phyloP scores from a whole-genome alignment of 2,888 invertebrate genomes.

The Minunthozetes semirufus region DNA sequence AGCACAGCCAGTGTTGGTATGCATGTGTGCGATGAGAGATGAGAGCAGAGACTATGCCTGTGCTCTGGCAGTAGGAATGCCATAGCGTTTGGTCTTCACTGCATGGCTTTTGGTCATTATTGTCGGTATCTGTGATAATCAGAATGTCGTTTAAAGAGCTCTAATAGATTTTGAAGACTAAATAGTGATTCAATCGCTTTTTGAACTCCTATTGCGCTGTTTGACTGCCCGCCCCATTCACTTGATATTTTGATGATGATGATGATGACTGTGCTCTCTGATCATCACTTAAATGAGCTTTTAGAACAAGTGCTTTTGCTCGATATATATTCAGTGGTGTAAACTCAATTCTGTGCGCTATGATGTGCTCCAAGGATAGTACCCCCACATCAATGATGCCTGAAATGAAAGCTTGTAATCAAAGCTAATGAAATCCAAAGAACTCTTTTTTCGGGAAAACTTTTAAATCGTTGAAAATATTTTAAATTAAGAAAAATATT shows the following conservation, averaged over 20 bases:
- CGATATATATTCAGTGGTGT: neutral
- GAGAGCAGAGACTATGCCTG: too few relatives aligned
- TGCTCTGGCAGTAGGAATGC: too few relatives aligned
- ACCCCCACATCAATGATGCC: neutral
- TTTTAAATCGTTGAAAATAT: neutral
- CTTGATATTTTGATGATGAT: constrained; percentile 10
- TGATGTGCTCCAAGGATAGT: neutral
- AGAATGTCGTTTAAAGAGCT: neutral
- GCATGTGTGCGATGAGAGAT: too few relatives aligned
- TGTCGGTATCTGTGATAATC: neutral
- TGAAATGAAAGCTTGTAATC: neutral
- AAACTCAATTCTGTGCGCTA: neutral
- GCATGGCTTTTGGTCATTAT: constrained; percentile 9
- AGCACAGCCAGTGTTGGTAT: neutral
- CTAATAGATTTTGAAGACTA: neutral
- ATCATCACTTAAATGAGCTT: neutral
- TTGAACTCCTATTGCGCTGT: neutral
- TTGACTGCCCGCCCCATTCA: neutral
- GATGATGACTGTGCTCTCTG: constrained; percentile 21
- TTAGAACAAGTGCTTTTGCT: neutral
- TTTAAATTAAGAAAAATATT: constrained; percentile 19
- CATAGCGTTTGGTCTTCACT: neutral
- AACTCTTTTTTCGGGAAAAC: neutral
- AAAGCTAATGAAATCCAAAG: neutral
- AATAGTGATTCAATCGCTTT: neutral